Evolutionary conservation across 2,797 vertebrate genomes (phyloP), one percentile per base, ranked within the genome.

Genomic region (Odontamblyopus rebecca): DNA sequence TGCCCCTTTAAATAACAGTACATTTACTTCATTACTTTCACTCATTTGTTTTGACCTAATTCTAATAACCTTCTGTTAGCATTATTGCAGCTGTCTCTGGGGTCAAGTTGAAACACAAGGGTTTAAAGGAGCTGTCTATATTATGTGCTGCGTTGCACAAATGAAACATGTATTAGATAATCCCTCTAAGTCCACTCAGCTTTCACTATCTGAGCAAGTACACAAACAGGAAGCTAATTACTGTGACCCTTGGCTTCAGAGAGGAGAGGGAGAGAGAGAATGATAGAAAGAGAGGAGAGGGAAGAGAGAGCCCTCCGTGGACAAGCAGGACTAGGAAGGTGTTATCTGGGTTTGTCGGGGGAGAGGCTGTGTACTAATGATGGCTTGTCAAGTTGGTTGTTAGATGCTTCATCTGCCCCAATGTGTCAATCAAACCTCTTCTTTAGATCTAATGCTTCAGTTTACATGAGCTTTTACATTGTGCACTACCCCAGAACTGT

Each of bases 151-250:
- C 18, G 74, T 75, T 84, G 68, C 85, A 71, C 83, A 76, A 81
- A 90, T 67, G 82, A 75, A 88, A 89, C 78, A 86, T 70, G 15
- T 51, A 69, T 74, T 81, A 75, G 81, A 76, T 88, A 86, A 91
- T 88, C 84, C 81, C 77, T 62, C 61, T 38, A 35, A 62, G 61
- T 38, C 61, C 61, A 11, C 69, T 86, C 82, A 73, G 83, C 85
- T 68, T 77, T 76, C 65, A 72, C 75, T 86, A 90, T 89, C 90
- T 86, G 73, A 35, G 74, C 70, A 32, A 81, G 85, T 81, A 87
- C 81, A 88, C 86, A 85, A 88, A 88, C 88, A 86, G 63, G 62
- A 71, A 80, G 78, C 87, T 91, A 89, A 91, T 91, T 89, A 91
- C 76, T 75, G 73, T 50, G 65, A 77, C 86, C 85, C 67, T 0